These are phyloP conservation scores for Cebidichthys violaceus DNA, from an alignment of 2,113 vertebrate genomes.

Conservation along the genomic window DNA sequence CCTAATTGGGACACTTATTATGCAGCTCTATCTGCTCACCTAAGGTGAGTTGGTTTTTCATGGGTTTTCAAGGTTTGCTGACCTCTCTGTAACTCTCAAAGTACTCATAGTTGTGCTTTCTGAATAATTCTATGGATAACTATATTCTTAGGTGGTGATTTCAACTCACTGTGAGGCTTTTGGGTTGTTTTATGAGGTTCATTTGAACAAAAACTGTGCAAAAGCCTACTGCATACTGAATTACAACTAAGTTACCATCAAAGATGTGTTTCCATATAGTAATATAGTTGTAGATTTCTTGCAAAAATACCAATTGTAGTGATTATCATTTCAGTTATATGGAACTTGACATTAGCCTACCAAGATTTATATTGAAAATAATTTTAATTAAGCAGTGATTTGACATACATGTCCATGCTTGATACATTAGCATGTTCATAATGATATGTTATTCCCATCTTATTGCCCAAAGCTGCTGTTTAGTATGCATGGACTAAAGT, in stretches of 20 bases:
- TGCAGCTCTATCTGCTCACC: not conserved
- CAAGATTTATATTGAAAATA: not conserved
- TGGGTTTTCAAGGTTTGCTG: conserved; percentile 2
- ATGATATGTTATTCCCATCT: not conserved
- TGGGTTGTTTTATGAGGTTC: not conserved
- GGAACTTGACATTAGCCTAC: not conserved
- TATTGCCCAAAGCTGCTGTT: not conserved
- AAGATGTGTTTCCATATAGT: not conserved
- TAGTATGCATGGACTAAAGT: not conserved
- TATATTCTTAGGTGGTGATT: not conserved
- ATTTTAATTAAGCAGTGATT: not conserved
- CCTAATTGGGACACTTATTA: conserved; percentile 46
- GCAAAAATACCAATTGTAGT: not conserved
- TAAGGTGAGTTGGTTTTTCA: not conserved
- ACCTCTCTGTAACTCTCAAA: not conserved
- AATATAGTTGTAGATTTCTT: not conserved
- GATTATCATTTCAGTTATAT: not conserved
- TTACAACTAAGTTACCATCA: too few relatives aligned
- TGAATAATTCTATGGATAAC: not conserved
- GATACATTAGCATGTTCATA: not conserved
- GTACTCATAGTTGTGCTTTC: not conserved
- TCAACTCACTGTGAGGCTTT: not conserved
- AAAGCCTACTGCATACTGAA: not conserved
- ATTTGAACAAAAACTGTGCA: not conserved
- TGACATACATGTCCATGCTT: not conserved